Percentiles rank a stretch among this genome's conserved stretches.
Conservation (phyloP, 2,113 vertebrate species). For the Leptocoma aspasia region DNA sequence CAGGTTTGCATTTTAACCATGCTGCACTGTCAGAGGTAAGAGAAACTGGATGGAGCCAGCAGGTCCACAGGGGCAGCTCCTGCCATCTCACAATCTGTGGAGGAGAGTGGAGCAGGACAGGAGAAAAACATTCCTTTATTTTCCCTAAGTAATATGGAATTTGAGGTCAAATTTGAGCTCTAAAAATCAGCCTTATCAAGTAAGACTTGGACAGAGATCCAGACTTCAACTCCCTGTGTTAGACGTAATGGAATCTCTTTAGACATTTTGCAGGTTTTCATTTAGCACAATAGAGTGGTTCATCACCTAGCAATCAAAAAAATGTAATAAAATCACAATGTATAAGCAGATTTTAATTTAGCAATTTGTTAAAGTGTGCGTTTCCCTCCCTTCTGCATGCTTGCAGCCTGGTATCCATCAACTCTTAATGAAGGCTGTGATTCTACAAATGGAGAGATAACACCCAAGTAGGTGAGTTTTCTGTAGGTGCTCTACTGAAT, state of each 20-base stretch:
- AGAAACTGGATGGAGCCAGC: not conserved
- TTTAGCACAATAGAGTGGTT: not conserved
- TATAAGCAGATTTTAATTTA: not conserved
- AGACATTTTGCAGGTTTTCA: not conserved
- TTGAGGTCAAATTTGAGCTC: not conserved
- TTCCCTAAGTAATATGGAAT: not conserved
- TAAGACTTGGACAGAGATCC: not conserved
- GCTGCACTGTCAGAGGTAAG: not conserved
- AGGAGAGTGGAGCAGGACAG: not conserved
- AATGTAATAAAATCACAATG: not conserved
- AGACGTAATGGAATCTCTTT: not conserved
- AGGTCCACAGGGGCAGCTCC: not conserved
- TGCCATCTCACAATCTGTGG: not conserved
- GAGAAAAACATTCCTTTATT: not conserved
- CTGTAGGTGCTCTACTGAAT: conserved; percentile 44
- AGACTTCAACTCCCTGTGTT: not conserved
- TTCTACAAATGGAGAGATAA: conserved; percentile 11
- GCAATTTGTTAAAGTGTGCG: not conserved
- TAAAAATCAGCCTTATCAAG: not conserved
- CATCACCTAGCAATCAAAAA: not conserved
- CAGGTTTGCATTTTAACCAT: not conserved
- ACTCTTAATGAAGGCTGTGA: not conserved
- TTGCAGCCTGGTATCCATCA: conserved; percentile 9
- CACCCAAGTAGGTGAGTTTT: conserved; percentile 42
- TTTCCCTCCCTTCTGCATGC: not conserved